phyloP scores from a whole-genome alignment of 1,140 invertebrate species.

The Halotydeus destructor region DNA sequence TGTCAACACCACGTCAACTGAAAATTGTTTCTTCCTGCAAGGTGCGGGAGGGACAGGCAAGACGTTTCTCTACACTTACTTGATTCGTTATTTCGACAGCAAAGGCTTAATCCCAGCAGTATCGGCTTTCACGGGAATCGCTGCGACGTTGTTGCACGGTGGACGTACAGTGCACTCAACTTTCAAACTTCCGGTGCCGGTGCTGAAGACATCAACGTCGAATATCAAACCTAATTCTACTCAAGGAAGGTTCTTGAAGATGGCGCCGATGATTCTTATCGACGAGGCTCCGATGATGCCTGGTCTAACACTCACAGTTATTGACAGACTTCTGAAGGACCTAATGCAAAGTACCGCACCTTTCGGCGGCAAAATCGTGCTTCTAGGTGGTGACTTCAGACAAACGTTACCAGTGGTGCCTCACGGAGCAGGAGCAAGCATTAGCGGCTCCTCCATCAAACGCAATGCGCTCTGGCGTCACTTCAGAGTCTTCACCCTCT shows the following conservation, averaged over 20 bases:
- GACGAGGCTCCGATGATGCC: slow-evolving; percentile 19
- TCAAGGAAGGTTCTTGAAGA: slow-evolving; percentile 11
- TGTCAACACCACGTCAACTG: slow-evolving; percentile 15
- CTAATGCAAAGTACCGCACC: slow-evolving; percentile 17
- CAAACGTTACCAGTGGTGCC: slow-evolving; percentile 29
- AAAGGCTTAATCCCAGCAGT: slow-evolving; percentile 23
- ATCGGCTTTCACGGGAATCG: slow-evolving; percentile 32
- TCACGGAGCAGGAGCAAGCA: slow-evolving; percentile 20
- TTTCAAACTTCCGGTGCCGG: slow-evolving; percentile 26
- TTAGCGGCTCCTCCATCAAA: slow-evolving; percentile 23
- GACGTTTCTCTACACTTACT: slow-evolving; percentile 20
- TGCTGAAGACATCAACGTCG: slow-evolving; percentile 12
- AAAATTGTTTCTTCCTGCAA: slow-evolving; percentile 16
- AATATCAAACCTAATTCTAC: slow-evolving; percentile 5
- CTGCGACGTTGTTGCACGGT: slow-evolving; percentile 28
- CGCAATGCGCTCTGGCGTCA: slow-evolving; percentile 15
- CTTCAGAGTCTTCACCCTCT: slow-evolving; percentile 11
- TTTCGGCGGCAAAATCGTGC: slow-evolving; percentile 19
- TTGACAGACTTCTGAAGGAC: slow-evolving; percentile 25
- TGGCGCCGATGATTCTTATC: slow-evolving; percentile 16
- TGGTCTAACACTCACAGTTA: slow-evolving; percentile 3
- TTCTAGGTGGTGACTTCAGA: slow-evolving; percentile 25
- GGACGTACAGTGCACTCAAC: slow-evolving; percentile 31
- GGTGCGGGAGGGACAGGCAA: slow-evolving; percentile 21
- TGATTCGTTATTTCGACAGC: slow-evolving; percentile 14